Evolutionary conservation across 2,888 invertebrate genomes (phyloP), one percentile per base, ranked within the genome.

Genomic region (Atherix ibis): DNA sequence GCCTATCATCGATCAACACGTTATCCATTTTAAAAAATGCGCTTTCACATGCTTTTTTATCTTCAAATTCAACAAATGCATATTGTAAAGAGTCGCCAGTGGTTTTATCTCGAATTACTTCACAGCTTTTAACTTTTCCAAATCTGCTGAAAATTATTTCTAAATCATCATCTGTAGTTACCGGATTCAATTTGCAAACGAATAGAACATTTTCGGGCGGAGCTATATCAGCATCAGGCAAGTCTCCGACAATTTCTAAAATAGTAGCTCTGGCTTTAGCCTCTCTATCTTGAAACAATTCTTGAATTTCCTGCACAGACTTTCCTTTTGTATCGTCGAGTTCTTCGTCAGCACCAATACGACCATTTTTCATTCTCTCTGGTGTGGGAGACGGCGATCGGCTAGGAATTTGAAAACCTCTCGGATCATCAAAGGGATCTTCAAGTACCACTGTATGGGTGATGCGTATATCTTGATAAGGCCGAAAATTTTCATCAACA

Each of bases 1-100:
- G 70, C 17, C 98, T 68, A 55, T 99, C 98, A 63, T 99, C 98
- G 48, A 99, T 98, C 5, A 98, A 65, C 0, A 98, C 97, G 66
- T 99, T 99, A 56, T 97, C 97, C 98, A 98, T 99, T 67, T 98
- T 98, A 52, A 98, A 94, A 61, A 88, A 99, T 2, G 98, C 98
- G 47, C 85, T 84, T 64, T 98, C 98, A 63, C 98, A 98, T 1
- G 87, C 71, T 50, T 85, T 84, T 43, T 76, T 73, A 34, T 91
- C 80, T 41, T 81, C 83, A 66, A 97, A 99, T 59, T 98, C 98
- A 37, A 99, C 85, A 56, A 99, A 99, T 1, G 97, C 97, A 62
- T 99, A 99, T 53, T 99, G 98, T 36, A 99, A 64, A 0, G 97
- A 98, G 55, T 95, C 92, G 1, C 82, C 83, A 2, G 82, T 77